Conservation (phyloP, 2,113 vertebrate genomes). For the Leuciscus idus region DNA sequence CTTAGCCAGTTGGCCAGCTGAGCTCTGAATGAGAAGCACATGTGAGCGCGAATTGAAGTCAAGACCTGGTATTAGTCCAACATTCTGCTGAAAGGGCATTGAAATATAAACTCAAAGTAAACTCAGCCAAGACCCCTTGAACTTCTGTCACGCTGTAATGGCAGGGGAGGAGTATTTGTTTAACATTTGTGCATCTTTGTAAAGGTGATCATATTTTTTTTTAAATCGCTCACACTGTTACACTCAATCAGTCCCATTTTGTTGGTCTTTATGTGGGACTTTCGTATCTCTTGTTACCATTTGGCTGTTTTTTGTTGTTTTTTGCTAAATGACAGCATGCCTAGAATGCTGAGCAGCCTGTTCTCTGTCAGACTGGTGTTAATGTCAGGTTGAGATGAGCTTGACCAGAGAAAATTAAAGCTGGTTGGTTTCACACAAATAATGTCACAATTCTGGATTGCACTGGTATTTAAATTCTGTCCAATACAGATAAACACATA, state of each 20-base stretch:
- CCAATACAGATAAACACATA: not conserved
- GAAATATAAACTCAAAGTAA: conserved; percentile 33
- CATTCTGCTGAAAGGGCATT: conserved; percentile 45
- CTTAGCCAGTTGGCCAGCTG: conserved; percentile 43
- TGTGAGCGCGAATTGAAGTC: conserved; percentile 55
- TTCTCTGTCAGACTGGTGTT: conserved; percentile 24
- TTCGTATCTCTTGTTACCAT: not conserved
- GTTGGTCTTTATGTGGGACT: not conserved
- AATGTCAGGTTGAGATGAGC: not conserved
- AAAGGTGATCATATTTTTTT: not conserved
- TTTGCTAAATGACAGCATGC: conserved; percentile 62
- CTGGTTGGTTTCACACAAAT: not conserved
- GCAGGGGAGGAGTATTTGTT: not conserved
- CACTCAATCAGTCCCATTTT: not conserved
- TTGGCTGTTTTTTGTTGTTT: not conserved
- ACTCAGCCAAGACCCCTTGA: conserved; percentile 4
- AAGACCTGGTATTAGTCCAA: conserved; percentile 44
- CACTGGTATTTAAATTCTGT: not conserved
- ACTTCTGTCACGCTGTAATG: conserved; percentile 2
- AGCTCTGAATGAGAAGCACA: conserved; percentile 57
- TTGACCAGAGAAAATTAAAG: conserved; percentile 7
- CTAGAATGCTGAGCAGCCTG: conserved; percentile 68
- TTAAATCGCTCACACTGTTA: not conserved
- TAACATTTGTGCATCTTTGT: conserved; percentile 12
- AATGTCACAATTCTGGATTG: not conserved